A percentile compares a stretch with the other conserved stretches of the same genome.
Evolutionary conservation across 2,888 invertebrate genomes (phyloP).

Genomic region (Copidosoma aretas): DNA sequence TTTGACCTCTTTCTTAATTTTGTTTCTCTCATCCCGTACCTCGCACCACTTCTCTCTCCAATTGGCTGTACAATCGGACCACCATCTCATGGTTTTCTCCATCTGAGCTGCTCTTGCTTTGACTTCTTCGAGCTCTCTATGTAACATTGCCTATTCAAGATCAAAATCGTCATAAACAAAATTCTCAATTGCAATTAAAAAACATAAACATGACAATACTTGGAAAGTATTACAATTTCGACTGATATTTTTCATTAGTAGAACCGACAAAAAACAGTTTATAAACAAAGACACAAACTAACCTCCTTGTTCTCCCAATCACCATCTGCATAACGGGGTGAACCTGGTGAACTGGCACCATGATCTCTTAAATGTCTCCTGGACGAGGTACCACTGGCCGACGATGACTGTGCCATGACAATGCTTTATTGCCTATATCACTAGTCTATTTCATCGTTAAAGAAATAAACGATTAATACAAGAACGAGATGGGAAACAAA

Average conservation of each 20-base stretch:
- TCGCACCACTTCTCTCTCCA: conserved; percentile 97
- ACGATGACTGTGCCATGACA: conserved; percentile 71
- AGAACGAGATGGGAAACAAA: too few relatives aligned
- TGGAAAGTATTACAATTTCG: too few relatives aligned
- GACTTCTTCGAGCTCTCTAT: conserved; percentile 91
- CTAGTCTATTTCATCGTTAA: too few relatives aligned
- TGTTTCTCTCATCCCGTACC: conserved; percentile 90
- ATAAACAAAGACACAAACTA: not conserved
- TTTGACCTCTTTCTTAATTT: conserved; percentile 88
- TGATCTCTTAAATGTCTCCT: conserved; percentile 70
- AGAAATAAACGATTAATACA: too few relatives aligned
- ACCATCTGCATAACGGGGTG: conserved; percentile 72
- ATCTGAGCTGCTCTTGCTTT: conserved; percentile 94
- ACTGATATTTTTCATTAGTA: too few relatives aligned
- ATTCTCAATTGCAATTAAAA: too few relatives aligned
- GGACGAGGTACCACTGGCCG: conserved; percentile 70
- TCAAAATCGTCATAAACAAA: not conserved
- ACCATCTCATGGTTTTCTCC: conserved; percentile 99
- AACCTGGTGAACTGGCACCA: conserved; percentile 67
- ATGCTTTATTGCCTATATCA: not conserved
- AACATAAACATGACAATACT: too few relatives aligned
- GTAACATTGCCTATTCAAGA: conserved; percentile 66
- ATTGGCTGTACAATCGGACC: conserved; percentile 97
- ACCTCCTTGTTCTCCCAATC: conserved; percentile 70
- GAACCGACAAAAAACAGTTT: too few relatives aligned